Conservation (phyloP, 2,113 vertebrate genomes). For the Mastomys coucha region DNA sequence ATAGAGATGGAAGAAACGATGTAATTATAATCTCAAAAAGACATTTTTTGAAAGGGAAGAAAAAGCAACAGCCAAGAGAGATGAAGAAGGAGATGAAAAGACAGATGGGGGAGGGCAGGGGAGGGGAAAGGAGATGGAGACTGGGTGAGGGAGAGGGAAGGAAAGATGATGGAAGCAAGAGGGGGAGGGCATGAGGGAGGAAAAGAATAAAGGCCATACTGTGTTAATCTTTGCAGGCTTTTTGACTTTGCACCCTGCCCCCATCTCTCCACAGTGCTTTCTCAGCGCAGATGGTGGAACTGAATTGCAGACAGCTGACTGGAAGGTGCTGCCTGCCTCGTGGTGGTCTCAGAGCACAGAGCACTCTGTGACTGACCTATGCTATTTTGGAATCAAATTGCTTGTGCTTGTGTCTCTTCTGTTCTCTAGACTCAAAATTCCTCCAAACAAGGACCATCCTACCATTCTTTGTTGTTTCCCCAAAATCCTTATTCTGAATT, state of each 20-base stretch:
- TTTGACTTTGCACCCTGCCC: not conserved
- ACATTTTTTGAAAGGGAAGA: not conserved
- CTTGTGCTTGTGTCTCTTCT: not conserved
- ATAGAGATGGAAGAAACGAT: not conserved
- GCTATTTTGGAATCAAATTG: not conserved
- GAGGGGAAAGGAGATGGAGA: too few species aligned
- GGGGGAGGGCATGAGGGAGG: not conserved
- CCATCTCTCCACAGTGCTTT: not conserved
- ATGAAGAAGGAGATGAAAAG: not conserved
- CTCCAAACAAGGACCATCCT: not conserved
- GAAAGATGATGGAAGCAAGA: not conserved
- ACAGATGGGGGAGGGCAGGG: accelerated
- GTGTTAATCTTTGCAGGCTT: not conserved
- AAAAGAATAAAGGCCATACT: not conserved
- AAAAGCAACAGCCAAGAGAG: not conserved
- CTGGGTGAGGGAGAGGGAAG: too few species aligned
- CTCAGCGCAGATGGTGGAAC: not conserved
- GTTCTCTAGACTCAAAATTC: not conserved
- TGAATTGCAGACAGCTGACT: not conserved
- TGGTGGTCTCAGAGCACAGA: not conserved
- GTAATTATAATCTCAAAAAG: not conserved
- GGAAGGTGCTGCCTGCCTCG: not conserved
- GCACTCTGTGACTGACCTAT: not conserved
- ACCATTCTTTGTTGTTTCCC: too few species aligned
- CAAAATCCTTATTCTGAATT: not conserved